Percentiles rank a stretch among this genome's conserved stretches.
Conservation (phyloP, 1,140 invertebrate species). For the Oncopodura yosiiana region DNA sequence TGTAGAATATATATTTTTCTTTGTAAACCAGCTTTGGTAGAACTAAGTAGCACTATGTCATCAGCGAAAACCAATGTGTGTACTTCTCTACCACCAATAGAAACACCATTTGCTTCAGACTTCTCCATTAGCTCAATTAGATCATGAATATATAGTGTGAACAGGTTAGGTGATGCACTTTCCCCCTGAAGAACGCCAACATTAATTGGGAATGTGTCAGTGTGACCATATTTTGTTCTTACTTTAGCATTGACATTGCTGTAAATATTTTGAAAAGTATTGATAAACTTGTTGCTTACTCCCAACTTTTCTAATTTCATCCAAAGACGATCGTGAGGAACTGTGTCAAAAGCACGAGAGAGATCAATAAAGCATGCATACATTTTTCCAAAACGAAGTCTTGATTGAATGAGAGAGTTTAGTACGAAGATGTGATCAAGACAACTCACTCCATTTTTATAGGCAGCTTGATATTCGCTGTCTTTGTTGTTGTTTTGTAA, state of each 20-base stretch:
- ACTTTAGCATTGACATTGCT: neutral
- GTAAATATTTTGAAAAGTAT: conserved; percentile 2
- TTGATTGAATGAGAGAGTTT: conserved; percentile 10
- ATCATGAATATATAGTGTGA: conserved; percentile 1
- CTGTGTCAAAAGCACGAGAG: conserved; percentile 15
- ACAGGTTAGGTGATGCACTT: conserved; percentile 1
- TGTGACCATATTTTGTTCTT: neutral
- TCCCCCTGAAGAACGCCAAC: conserved; percentile 12
- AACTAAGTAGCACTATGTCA: conserved; percentile 9
- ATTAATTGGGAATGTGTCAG: neutral
- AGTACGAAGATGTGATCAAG: conserved; percentile 28
- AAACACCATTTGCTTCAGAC: no score
- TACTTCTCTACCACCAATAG: no score
- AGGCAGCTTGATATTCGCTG: conserved; percentile 30
- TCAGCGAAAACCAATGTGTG: no score
- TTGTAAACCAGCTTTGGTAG: neutral
- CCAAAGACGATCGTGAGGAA: conserved; percentile 11
- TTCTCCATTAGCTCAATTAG: no score
- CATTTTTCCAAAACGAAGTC: conserved; percentile 14
- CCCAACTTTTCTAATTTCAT: neutral
- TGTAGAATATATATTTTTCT: conserved; percentile 12
- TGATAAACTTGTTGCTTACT: conserved; percentile 1
- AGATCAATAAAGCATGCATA: conserved; percentile 22
- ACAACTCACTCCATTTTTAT: conserved; percentile 14
- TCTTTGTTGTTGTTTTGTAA: conserved; percentile 21